Conservation (phyloP, 1,140 invertebrate genomes). For the Mercenaria mercenaria region DNA sequence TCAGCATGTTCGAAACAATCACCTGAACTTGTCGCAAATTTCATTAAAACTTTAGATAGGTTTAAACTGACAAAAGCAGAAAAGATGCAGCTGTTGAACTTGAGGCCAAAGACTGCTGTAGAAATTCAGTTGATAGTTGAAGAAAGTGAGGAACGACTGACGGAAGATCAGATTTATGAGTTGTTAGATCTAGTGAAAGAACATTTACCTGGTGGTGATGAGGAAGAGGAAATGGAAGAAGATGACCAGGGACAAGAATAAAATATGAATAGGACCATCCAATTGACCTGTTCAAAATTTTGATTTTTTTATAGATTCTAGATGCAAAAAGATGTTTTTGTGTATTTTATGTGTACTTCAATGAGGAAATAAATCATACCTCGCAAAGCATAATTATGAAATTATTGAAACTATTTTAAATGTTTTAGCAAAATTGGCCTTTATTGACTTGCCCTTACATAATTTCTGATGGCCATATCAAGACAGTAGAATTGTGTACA, state of each 20-base stretch:
- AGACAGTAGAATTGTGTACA: too few relatives aligned
- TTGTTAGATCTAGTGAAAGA: constrained; percentile 87
- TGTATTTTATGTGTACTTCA: too few relatives aligned
- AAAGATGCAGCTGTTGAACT: constrained; percentile 93
- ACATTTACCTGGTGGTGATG: constrained; percentile 66
- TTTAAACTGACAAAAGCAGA: constrained; percentile 93
- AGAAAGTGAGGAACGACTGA: constrained; percentile 93
- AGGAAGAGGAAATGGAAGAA: constrained; percentile 57
- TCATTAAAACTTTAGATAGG: constrained; percentile 89
- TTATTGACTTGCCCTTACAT: too few relatives aligned
- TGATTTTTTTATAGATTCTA: too few relatives aligned
- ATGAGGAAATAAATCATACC: too few relatives aligned
- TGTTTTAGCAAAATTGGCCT: too few relatives aligned
- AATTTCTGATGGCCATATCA: too few relatives aligned
- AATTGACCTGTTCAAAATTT: too few relatives aligned
- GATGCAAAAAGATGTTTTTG: too few relatives aligned
- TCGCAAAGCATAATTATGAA: too few relatives aligned
- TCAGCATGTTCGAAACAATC: constrained; percentile 90
- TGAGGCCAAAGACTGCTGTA: constrained; percentile 91
- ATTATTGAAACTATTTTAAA: too few relatives aligned
- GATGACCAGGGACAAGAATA: constrained; percentile 54
- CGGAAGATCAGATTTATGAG: constrained; percentile 91
- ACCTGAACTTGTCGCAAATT: constrained; percentile 89
- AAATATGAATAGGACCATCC: too few relatives aligned
- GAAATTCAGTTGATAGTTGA: constrained; percentile 95